Percentiles rank a stretch among this genome's conserved stretches.
These are phyloP conservation scores for Cerastis rubricosa DNA, from an alignment of 2,888 invertebrate genomes.

Conservation along the genomic window DNA sequence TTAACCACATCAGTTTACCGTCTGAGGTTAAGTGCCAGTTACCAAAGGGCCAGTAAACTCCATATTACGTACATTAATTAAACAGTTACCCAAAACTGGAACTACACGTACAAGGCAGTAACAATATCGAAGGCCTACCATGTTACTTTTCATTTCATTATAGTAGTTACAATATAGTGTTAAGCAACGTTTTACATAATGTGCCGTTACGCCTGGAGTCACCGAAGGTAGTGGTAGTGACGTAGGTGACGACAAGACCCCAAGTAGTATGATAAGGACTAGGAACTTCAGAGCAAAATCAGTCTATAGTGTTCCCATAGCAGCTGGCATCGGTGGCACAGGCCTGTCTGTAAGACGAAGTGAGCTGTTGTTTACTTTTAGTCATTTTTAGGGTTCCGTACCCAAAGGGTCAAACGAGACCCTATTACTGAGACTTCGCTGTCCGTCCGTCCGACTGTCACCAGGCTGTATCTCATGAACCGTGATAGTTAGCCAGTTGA, in stretches of 20 bases:
- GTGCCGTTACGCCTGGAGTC: slow-evolving; percentile 36
- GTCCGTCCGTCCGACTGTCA: too few species aligned
- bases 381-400: too few species aligned
- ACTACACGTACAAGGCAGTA: slow-evolving; percentile 15
- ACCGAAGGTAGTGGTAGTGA: slow-evolving; percentile 19
- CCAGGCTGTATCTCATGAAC: too few species aligned
- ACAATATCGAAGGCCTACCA: slow-evolving; percentile 52
- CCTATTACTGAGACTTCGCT: too few species aligned
- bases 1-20: slow-evolving; percentile 23
- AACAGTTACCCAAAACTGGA: slow-evolving; percentile 27
- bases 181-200: slow-evolving; percentile 54
- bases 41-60: slow-evolving; percentile 19
- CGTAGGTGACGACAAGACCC: slow-evolving; percentile 11
- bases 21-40: slow-evolving; percentile 11
- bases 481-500: too few species aligned
- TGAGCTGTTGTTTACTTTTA: not conserved
- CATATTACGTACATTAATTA: slow-evolving; percentile 21
- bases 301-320: not conserved
- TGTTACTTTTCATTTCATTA: slow-evolving; percentile 57
- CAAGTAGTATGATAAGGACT: not conserved
- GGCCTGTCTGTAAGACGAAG: not conserved
- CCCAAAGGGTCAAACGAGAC: too few species aligned
- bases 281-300: not conserved
- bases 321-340: not conserved
- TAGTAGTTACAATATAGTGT: slow-evolving; percentile 36